Conservation (phyloP, 2,113 vertebrate species). For the Vidua macroura region DNA sequence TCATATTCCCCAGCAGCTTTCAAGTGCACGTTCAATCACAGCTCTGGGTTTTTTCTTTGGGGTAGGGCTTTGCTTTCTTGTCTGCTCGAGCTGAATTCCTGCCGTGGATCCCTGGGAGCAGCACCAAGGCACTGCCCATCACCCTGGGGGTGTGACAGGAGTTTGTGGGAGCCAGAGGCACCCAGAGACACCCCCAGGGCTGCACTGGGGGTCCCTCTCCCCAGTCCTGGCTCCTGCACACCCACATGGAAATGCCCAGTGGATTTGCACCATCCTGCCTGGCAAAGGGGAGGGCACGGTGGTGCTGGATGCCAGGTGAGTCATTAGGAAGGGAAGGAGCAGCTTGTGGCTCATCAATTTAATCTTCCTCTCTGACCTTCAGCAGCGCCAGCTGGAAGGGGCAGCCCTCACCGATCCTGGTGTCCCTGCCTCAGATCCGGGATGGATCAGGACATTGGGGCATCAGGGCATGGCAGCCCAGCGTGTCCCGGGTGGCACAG, state of each 20-base stretch:
- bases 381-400: rapidly evolving
- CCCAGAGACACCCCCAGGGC: neutral
- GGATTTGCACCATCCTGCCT: neutral
- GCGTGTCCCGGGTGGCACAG: rapidly evolving
- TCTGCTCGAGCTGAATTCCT: constrained; percentile 4
- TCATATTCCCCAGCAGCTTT: constrained; percentile 75
- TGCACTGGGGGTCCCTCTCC: neutral
- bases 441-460: rapidly evolving
- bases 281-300: neutral
- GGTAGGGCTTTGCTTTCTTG: constrained; percentile 26
- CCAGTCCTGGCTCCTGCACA: rapidly evolving
- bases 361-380: neutral
- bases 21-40: constrained; percentile 72
- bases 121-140: neutral
- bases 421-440: rapidly evolving
- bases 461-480: neutral
- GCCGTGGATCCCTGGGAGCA: neutral
- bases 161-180: neutral
- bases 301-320: neutral
- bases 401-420: neutral
- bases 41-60: constrained; percentile 44
- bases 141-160: neutral
- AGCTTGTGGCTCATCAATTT: neutral
- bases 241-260: neutral
- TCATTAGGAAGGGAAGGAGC: neutral